These are phyloP conservation scores for Hyperoodon ampullatus DNA, from an alignment of 2,113 vertebrate genomes.

Conservation along the genomic window DNA sequence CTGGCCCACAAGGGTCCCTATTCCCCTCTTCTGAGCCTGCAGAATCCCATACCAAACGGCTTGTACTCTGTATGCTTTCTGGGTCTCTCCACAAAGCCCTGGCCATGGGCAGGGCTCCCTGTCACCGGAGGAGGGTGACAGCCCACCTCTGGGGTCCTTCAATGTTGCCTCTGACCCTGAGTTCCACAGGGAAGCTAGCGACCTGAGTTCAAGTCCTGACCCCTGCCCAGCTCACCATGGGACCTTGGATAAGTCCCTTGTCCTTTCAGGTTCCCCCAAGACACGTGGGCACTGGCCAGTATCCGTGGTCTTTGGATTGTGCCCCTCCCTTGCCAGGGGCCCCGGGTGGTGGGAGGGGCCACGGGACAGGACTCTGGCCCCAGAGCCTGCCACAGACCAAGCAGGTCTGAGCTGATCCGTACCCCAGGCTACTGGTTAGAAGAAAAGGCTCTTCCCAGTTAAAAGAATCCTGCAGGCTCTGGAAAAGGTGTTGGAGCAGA, in stretches of 20 bases:
- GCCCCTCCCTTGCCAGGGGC: not conserved
- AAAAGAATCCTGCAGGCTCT: not conserved
- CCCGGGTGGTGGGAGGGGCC: rapidly evolving
- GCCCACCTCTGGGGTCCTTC: not conserved
- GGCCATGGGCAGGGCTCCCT: not conserved
- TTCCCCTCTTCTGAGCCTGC: not conserved
- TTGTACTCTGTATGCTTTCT: not conserved
- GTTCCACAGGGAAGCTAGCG: not conserved
- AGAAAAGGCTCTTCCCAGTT: not conserved
- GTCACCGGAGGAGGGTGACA: not conserved
- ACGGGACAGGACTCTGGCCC: not conserved
- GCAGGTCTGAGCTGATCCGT: not conserved
- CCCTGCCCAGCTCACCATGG: not conserved
- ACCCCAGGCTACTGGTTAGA: not conserved
- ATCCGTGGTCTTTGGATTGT: not conserved
- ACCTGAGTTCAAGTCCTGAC: not conserved
- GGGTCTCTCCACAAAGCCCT: not conserved
- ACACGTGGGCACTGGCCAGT: not conserved
- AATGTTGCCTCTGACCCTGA: not conserved
- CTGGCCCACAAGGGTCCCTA: not conserved
- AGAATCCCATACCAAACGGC: not conserved
- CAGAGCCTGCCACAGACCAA: no score
- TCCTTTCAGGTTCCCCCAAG: not conserved
- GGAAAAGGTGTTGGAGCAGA: not conserved
- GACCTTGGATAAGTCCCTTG: not conserved